Evolutionary conservation across 2,888 invertebrate species (phyloP), one percentile per base, ranked within the genome.

Genomic region (Sisyra nigra): DNA sequence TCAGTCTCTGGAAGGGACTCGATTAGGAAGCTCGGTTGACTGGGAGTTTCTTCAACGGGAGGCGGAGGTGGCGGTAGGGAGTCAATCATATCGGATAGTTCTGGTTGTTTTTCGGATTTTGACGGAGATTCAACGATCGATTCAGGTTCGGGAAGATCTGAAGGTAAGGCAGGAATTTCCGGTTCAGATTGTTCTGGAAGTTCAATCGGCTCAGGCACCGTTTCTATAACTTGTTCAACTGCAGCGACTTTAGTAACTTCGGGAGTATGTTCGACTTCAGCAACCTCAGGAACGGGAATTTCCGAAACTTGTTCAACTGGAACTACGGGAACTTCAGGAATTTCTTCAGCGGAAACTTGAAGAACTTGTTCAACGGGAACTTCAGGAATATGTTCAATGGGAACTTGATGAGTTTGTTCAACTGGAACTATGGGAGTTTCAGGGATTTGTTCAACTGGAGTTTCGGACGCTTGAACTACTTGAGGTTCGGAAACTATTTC

Each of bases 71-170:
- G 35, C 17, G 35, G 13, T 14, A 15, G 13, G 13, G 17, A 35
- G 13, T 35, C 35, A 32, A 13, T 11, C 13, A 32, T 3, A 3
- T 35, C 35, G 3, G 35, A 35, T 13, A 35, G 35, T 15, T 35
- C 17, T 35, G 35, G 35, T 13, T 11, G 15, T 36, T 9, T 19
- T 19, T 37, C 37, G 8, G 37, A 18, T 37, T 37, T 19, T 6
- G 19, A 11, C n/a, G 17, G 3, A 37, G 37, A 17, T 18, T 37
- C 37, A 37, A 19, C 18, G 18, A 37, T 10, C 10, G 36, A 36
- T 36, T 36, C 36, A 15, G 36, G n/a, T 32, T 32, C 32, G 13
- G 32, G n/a, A 11, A 32, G 13, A 32, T 30, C 31, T 30, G 31
- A 8, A 30, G 31, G 31, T 8, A 30, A 8, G n/a, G n/a, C 31